A percentile compares a stretch with the other conserved stretches of the same genome.
phyloP scores from a whole-genome alignment of 2,113 vertebrate genomes.

The Gymnorhina tibicen region DNA sequence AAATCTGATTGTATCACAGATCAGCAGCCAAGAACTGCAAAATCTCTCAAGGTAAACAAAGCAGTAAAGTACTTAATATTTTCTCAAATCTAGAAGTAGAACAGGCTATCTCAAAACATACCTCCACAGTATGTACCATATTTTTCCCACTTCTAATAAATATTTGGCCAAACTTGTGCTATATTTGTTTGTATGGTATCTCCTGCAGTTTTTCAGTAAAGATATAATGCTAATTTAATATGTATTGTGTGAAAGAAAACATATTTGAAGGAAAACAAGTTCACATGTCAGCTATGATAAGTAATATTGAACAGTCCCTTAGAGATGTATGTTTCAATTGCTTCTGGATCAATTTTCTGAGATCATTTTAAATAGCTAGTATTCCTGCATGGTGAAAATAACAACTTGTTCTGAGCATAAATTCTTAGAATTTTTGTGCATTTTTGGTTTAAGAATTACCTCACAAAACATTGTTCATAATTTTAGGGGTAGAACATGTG shows the following conservation, averaged over 20 bases:
- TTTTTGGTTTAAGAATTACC: not conserved
- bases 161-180: not conserved
- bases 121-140: not conserved
- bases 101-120: not conserved
- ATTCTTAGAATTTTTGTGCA: not conserved
- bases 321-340: not conserved
- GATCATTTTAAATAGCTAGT: not conserved
- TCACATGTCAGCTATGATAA: not conserved
- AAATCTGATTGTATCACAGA: not conserved
- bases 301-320: not conserved
- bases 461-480: not conserved
- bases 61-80: not conserved
- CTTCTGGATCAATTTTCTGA: not conserved
- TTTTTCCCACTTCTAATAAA: not conserved
- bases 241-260: not conserved
- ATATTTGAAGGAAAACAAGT: not conserved
- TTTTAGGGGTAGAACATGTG: not conserved
- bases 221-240: slow-evolving; percentile 1
- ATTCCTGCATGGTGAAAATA: not conserved
- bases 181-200: not conserved
- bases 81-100: slow-evolving; percentile 5
- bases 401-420: not conserved
- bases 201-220: not conserved
- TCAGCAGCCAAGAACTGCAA: not conserved
- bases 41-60: not conserved